A percentile compares a stretch with the other conserved stretches of the same genome.
Conservation (phyloP, 2,888 invertebrate species). For the Gari tellinella region DNA sequence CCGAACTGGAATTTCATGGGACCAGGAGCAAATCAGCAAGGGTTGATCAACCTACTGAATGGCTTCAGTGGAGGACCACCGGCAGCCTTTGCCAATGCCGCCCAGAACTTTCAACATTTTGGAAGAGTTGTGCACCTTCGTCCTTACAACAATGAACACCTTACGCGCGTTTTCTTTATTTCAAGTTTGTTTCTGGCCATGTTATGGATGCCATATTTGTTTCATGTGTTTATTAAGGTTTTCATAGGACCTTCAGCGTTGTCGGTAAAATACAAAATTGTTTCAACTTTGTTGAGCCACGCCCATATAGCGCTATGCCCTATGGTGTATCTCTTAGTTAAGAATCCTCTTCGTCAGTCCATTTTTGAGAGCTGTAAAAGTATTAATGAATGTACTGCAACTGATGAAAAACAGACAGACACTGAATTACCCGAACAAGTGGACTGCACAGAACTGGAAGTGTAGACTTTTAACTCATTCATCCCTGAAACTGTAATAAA, state of each 20-base stretch:
- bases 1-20: slow-evolving; percentile 81
- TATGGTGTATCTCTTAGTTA: slow-evolving; percentile 66
- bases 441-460: too few relatives aligned
- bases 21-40: slow-evolving; percentile 78
- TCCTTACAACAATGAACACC: slow-evolving; percentile 74
- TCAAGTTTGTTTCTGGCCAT: slow-evolving; percentile 69
- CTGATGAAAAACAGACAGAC: too few relatives aligned
- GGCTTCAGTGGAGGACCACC: slow-evolving; percentile 72
- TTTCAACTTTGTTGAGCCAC: slow-evolving; percentile 76
- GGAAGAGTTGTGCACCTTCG: slow-evolving; percentile 73
- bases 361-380: slow-evolving; percentile 30
- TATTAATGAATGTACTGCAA: too few relatives aligned
- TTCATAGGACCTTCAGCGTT: slow-evolving; percentile 62
- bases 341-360: slow-evolving; percentile 49
- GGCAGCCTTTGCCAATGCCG: slow-evolving; percentile 64
- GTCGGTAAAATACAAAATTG: slow-evolving; percentile 62
- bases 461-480: too few relatives aligned
- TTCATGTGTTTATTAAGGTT: slow-evolving; percentile 72
- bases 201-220: slow-evolving; percentile 76
- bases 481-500: too few relatives aligned
- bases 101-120: slow-evolving; percentile 64
- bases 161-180: slow-evolving; percentile 75
- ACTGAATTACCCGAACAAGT: too few relatives aligned
- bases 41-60: slow-evolving; percentile 77
- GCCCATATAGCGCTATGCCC: slow-evolving; percentile 77